Percentiles rank a stretch among this genome's conserved stretches.
phyloP scores from a whole-genome alignment of 2,797 vertebrate genomes.

The Chelon auratus region DNA sequence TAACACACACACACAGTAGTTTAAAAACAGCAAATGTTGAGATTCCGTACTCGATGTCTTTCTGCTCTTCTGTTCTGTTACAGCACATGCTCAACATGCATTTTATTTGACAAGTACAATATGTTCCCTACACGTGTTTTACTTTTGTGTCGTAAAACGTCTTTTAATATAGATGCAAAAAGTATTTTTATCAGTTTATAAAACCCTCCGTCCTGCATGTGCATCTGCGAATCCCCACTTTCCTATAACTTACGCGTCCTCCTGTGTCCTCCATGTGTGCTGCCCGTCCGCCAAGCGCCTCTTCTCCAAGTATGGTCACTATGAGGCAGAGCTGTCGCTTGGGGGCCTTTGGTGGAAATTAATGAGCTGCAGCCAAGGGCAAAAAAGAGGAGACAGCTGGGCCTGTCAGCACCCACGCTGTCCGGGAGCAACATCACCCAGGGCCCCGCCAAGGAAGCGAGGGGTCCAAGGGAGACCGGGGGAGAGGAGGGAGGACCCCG shows the following conservation, averaged over 20 bases:
- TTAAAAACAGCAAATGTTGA: conserved; percentile 15
- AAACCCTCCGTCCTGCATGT: neutral
- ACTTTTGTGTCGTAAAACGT: too few relatives aligned
- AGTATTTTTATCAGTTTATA: too few relatives aligned
- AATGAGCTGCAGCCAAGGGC: conserved; percentile 92
- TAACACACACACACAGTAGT: conserved; percentile 19
- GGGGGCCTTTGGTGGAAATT: conserved; percentile 90
- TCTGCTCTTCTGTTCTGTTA: too few relatives aligned
- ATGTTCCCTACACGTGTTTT: neutral
- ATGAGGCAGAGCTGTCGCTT: conserved; percentile 89
- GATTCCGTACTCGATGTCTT: conserved; percentile 3
- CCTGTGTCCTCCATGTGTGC: conserved; percentile 3
- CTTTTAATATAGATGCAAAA: neutral
- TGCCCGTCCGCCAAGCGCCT: conserved; percentile 77
- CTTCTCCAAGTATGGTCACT: conserved; percentile 94
- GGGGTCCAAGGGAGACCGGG: conserved; percentile 25
- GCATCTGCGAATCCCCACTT: neutral
- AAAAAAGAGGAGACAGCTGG: conserved; percentile 93
- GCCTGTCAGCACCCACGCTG: conserved; percentile 87
- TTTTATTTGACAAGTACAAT: neutral
- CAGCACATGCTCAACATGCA: too few relatives aligned
- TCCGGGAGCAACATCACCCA: conserved; percentile 74
- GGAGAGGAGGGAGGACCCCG: conserved; percentile 19
- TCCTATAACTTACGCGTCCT: conserved; percentile 14
- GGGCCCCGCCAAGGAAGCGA: conserved; percentile 42